A percentile compares a stretch with the other conserved stretches of the same genome.
Evolutionary conservation across 37 sponge, comb jelly and placozoan species (phyloP).

Genomic region (Chondrosia reniformis): DNA sequence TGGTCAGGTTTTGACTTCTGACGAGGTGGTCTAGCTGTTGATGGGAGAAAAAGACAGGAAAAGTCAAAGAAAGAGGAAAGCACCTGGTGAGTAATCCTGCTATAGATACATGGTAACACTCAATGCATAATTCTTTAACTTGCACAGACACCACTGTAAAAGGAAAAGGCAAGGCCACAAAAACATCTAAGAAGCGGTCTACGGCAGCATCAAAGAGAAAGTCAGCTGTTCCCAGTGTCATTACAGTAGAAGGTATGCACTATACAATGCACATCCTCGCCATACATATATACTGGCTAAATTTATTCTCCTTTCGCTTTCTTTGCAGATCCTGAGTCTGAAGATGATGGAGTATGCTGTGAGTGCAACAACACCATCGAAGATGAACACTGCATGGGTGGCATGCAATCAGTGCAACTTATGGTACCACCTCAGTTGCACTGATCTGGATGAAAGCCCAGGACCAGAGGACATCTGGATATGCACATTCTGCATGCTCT

Average conservation of each 20-base stretch:
- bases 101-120: no score
- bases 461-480: conserved; percentile 2
- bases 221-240: neutral
- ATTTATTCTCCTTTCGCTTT: neutral
- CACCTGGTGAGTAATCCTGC: no score
- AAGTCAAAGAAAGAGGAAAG: neutral
- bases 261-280: neutral
- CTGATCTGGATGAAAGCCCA: neutral
- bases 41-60: neutral
- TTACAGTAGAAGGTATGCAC: no score
- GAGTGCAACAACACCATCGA: neutral
- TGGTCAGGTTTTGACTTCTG: conserved; percentile 46
- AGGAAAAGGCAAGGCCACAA: neutral
- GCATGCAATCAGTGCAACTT: conserved; percentile 1
- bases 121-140: neutral
- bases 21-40: conserved; percentile 24
- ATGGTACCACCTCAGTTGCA: conserved; percentile 10
- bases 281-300: neutral
- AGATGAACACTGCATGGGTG: conserved; percentile 15
- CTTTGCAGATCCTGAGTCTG: conserved; percentile 3
- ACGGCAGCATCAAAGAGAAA: no score
- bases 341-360: conserved; percentile 10
- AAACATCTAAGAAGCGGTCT: no score
- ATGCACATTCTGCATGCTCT: no score
- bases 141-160: neutral